Base-by-base conservation (phyloP, 2,113 vertebrate genomes). In the Ellobius talpinus region DNA sequence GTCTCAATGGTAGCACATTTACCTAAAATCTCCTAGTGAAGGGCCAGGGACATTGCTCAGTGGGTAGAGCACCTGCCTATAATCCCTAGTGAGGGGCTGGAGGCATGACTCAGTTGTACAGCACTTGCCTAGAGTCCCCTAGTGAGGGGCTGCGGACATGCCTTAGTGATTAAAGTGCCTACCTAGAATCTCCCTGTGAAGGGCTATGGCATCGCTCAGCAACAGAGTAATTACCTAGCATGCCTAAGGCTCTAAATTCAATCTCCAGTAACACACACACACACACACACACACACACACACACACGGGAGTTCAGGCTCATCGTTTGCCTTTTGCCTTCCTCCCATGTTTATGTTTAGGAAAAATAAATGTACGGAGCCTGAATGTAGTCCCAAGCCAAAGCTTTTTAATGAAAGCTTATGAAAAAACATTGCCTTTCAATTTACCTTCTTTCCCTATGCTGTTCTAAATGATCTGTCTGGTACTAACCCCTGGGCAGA, bases 341-440 rank as follows among this genome's bases (percentile, higher is more conserved):
- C 68, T 88, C 52, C 61, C 52, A 6, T 45, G 90, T 96, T 85
- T 92, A 93, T 93, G 39, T 93, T 97, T 96, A 95, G 73, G 79
- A 95, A 94, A 95, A 93, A 89, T 91, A 96, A 98, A 85, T 2
- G 2, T 93, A 1, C 73, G 45, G 82, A 95, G 31, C 94, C 73
- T 73, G 88, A 78, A 74, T 96, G 76, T 61, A 77, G 66, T 86
- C 87, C 58, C 61, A 58, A 58, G 63, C 93, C 84, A 97, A 86
- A 96, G 47, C 72, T 91, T 88, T 96, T 94, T 65, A 97, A 52
- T 87, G 17, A 93, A 70, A 70, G 68, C 97, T 97, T 68, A 6
- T 73, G 52, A 61, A 52, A 91, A 86, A 96, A 2, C 63, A 70
- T 94, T 74, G 47, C 0, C 39, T 95, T 98, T 87, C 87, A 92